Evolutionary conservation across 2,797 vertebrate species (phyloP).

Genomic region (Danio kyathit): DNA sequence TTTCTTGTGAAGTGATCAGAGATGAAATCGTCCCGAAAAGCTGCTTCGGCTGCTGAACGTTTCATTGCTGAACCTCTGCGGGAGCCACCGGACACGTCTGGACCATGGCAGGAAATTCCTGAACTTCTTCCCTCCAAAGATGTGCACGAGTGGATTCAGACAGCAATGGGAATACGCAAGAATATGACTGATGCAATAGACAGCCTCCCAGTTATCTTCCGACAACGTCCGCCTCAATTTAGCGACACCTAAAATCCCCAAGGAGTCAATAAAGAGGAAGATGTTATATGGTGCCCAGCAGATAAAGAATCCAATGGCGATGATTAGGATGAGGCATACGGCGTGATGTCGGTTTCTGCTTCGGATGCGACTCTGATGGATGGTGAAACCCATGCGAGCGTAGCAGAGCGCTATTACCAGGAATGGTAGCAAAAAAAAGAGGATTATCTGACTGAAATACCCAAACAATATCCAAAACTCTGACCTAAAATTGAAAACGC

Average conservation of each 20-base stretch:
- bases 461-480: neutral
- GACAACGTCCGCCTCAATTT: neutral
- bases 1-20: slow-evolving; percentile 18
- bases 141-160: slow-evolving; percentile 67
- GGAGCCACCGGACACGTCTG: neutral
- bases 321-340: slow-evolving; percentile 59
- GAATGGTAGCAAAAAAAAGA: slow-evolving; percentile 67
- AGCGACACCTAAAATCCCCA: neutral
- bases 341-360: slow-evolving; percentile 48
- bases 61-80: slow-evolving; percentile 2
- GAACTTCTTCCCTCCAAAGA: slow-evolving; percentile 65
- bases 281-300: slow-evolving; percentile 69
- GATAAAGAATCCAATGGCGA: slow-evolving; percentile 61
- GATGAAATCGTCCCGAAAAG: slow-evolving; percentile 8
- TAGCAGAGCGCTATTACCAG: slow-evolving; percentile 63
- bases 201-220: neutral
- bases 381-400: slow-evolving; percentile 50
- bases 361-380: slow-evolving; percentile 45
- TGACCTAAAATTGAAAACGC: neutral
- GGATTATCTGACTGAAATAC: slow-evolving; percentile 55
- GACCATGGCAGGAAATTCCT: slow-evolving; percentile 49
- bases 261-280: slow-evolving; percentile 53
- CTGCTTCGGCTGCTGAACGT: slow-evolving; percentile 41
- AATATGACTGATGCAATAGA: slow-evolving; percentile 59
- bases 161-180: slow-evolving; percentile 68